phyloP scores from a whole-genome alignment of 2,888 invertebrate species.

The Drosophila nigricruria region DNA sequence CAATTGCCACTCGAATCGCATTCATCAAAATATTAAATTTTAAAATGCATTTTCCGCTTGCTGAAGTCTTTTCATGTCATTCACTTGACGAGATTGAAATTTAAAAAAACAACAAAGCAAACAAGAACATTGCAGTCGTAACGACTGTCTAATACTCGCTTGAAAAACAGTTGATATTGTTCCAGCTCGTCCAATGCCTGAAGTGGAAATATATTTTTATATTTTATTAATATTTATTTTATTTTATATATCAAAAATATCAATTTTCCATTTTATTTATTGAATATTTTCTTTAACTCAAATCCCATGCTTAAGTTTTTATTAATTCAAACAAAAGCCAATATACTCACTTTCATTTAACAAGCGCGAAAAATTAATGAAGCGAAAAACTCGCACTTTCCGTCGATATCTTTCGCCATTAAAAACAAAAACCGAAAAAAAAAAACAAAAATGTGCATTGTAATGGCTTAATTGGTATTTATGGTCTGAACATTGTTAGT shows the following conservation, averaged over 20 bases:
- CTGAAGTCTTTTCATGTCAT: slow-evolving; percentile 63
- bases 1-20: slow-evolving; percentile 33
- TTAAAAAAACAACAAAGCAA: not conserved
- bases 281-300: not conserved
- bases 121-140: not conserved
- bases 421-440: slow-evolving; percentile 35
- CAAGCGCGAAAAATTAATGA: slow-evolving; percentile 28
- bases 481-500: slow-evolving; percentile 43
- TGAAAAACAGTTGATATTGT: not conserved
- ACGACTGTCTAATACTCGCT: not conserved
- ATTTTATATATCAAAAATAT: too few relatives aligned
- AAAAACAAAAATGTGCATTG: slow-evolving; percentile 43
- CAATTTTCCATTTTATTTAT: not conserved
- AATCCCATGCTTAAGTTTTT: not conserved
- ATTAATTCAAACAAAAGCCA: not conserved
- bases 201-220: not conserved
- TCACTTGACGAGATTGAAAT: slow-evolving; percentile 44
- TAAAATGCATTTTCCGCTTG: slow-evolving; percentile 45
- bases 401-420: slow-evolving; percentile 41
- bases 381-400: slow-evolving; percentile 39
- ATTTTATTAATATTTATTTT: not conserved
- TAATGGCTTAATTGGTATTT: slow-evolving; percentile 78
- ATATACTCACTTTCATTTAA: not conserved
- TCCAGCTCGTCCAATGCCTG: too few relatives aligned
- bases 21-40: slow-evolving; percentile 26